Evolutionary conservation across 2,113 vertebrate species (phyloP).

Genomic region (Vulpes lagopus): DNA sequence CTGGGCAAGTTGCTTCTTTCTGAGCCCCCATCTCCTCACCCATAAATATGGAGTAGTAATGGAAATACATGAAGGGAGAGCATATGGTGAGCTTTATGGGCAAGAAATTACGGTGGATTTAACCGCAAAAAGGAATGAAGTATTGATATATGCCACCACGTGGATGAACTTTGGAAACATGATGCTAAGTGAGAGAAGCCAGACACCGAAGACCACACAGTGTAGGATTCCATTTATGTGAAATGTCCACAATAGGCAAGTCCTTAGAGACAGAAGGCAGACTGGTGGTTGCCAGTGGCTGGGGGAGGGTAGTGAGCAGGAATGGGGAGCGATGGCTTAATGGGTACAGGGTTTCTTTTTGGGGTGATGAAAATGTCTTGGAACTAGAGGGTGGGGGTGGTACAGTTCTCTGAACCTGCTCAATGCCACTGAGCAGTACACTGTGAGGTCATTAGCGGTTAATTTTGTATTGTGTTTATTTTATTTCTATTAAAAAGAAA

Average conservation of each 20-base stretch:
- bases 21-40: not conserved
- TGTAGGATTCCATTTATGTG: not conserved
- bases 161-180: not conserved
- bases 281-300: not conserved
- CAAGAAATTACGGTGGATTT: not conserved
- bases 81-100: not conserved
- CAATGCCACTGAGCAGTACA: not conserved
- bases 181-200: not conserved
- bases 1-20: not conserved
- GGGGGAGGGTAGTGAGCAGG: no score
- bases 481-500: not conserved
- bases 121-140: not conserved
- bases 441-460: not conserved
- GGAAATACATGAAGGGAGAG: not conserved
- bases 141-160: no score
- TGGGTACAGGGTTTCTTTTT: not conserved
- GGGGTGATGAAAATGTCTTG: not conserved
- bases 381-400: not conserved
- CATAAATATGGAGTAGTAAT: not conserved
- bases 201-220: not conserved
- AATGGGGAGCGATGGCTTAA: not conserved
- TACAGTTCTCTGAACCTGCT: not conserved
- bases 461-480: not conserved
- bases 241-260: not conserved
- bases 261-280: not conserved